Evolutionary conservation across 2,888 invertebrate genomes (phyloP), one percentile per base, ranked within the genome.

Genomic region (Callosobruchus maculatus): DNA sequence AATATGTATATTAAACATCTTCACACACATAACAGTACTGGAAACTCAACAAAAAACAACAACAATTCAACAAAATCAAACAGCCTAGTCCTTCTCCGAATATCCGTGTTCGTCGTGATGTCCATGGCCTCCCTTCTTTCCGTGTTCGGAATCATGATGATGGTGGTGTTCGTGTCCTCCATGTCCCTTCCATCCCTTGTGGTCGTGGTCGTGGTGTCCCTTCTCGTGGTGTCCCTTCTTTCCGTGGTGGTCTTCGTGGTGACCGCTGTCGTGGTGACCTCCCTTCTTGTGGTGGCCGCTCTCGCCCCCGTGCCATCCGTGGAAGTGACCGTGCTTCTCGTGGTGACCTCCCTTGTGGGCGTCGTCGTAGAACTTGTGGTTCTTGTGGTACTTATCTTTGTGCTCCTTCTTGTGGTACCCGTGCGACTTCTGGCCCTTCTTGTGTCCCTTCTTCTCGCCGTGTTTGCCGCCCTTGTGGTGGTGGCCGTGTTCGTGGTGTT

Each of bases 321-420:
- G 93, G 87, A 93, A 93, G 84, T 93, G 91, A 20, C 95, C 95
- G 82, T 93, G 93, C 83, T 95, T 95, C 86, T 92, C 91, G 84
- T 95, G 95, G 83, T 95, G 92, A 0, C 95, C 95, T 4, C 93
- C 94, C 84, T 95, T 94, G 86, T 95, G 94, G 86, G 93, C 93
- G 85, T 95, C 95, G 84, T 95, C 95, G 87, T 95, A 95, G 89
- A 95, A 95, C 86, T 95, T 95, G 86, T 95, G 95, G 83, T 94
- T 93, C 86, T 95, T 95, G 83, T 94, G 93, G 84, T 93, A 95
- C 84, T 95, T 95, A 83, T 95, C 95, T 84, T 96, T 96, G 87
- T 95, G 94, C 68, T 93, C 93, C 83, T 95, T 95, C 85, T 95
- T 93, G 83, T 95, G 95, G 86, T 92, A 95, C 13, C 95, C 95